Base-by-base conservation (phyloP, 2,797 vertebrate species). In the Myoxocephalus aenaeus region DNA sequence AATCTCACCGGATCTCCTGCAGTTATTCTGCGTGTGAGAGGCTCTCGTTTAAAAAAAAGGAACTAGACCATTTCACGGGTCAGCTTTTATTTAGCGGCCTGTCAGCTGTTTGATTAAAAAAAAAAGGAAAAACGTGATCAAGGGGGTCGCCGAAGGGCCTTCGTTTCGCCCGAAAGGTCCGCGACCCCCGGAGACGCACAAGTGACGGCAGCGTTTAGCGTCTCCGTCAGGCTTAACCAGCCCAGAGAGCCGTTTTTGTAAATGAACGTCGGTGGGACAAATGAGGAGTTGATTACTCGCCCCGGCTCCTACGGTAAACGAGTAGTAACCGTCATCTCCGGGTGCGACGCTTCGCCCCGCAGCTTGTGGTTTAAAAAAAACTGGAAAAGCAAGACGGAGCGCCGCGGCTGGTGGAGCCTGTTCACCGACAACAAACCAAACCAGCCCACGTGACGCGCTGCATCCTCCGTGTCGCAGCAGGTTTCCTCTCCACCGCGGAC, bases 321-420 rank as follows among this genome's bases (percentile, higher is more conserved):
- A 67, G 69, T 81, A 80, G 86, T 83, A 84, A 82, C 86, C 82
- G 82, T 88, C 88, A 79, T 81, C 80, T 50, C 70, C 9, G 40
- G 70, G 57, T 38, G 57, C 1, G 75, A 54, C 59, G 42, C 46
- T 11, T 9, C 34, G 7, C 36, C 67, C 36, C 9, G n/a, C 67
- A 8, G 63, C 64, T 76, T 83, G 83, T 75, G 81, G 82, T 85
- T 27, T 77, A 32, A 83, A 89, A 73, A 32, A 83, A 89, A 73
- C 75, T 62, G 75, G 73, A 81, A 68, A 76, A 76, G 61, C 70
- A 5, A 50, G 71, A 66, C 20, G 7, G 61, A 59, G 3, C 59
- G 20, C 3, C 48, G 1, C 20, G 25, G 70, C 73, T 59, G 44
- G 7, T 40, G 10, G 5, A 82, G 74, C 76, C 61, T 50, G 79